phyloP scores from a whole-genome alignment of 2,113 vertebrate species.

The Phyllostomus hastatus region DNA sequence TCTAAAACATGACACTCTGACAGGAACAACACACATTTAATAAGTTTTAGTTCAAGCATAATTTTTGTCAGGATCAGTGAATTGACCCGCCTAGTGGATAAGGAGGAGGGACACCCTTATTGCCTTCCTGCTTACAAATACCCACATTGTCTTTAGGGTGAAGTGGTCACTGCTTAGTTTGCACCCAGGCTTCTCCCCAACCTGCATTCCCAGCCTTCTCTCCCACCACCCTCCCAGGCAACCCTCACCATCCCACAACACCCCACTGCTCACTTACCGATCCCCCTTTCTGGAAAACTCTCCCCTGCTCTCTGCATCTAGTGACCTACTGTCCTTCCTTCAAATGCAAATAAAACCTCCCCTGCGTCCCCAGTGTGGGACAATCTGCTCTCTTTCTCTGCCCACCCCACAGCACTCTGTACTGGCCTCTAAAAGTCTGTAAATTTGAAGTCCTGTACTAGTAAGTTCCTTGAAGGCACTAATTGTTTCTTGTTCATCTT shows the following conservation, averaged over 20 bases:
- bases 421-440: not conserved
- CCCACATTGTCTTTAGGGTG: not conserved
- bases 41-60: not conserved
- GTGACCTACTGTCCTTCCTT: not conserved
- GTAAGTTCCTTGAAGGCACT: not conserved
- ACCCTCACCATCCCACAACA: not conserved
- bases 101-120: not conserved
- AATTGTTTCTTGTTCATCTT: not conserved
- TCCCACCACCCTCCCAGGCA: not conserved
- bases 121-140: not conserved
- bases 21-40: not conserved
- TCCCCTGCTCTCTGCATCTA: not conserved
- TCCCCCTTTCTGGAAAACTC: not conserved
- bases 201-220: not conserved
- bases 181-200: too few relatives aligned
- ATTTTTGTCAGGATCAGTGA: not conserved
- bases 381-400: not conserved
- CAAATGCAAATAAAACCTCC: not conserved
- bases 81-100: not conserved
- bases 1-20: not conserved
- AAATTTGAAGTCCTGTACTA: not conserved
- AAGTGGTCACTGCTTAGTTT: not conserved
- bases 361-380: not conserved
- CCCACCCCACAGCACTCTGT: not conserved
- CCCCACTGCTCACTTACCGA: not conserved